These are phyloP conservation scores for Potamarius usumacintae DNA, from an alignment of 2,113 vertebrate genomes.

Conservation along the genomic window DNA sequence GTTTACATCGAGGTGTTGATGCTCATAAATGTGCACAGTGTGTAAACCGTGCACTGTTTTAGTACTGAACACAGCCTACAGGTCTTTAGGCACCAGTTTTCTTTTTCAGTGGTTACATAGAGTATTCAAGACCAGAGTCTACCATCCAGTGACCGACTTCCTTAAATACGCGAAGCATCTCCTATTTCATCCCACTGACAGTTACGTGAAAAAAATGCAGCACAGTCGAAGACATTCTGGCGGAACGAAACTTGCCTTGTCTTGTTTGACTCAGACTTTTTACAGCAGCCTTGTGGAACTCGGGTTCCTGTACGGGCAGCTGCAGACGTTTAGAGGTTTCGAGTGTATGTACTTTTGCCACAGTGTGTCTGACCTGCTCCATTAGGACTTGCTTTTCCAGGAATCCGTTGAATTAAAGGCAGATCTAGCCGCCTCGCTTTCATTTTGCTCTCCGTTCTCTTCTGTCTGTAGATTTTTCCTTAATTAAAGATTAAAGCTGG, in stretches of 20 bases:
- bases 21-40: too few relatives aligned
- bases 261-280: not conserved
- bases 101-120: not conserved
- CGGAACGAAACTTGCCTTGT: not conserved
- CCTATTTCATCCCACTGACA: not conserved
- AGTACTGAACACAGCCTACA: not conserved
- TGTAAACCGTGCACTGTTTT: not conserved
- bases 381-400: constrained; percentile 17
- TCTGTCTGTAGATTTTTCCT: constrained; percentile 19
- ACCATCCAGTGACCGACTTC: not conserved
- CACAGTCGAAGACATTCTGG: not conserved
- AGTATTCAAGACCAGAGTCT: not conserved
- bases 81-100: not conserved
- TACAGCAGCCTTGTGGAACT: not conserved
- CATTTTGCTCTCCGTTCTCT: constrained; percentile 32
- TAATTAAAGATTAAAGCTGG: constrained; percentile 52
- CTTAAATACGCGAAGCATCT: not conserved
- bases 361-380: not conserved
- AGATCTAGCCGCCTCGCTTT: not conserved
- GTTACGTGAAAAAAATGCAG: not conserved
- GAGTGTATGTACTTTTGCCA: not conserved
- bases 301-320: constrained; percentile 19
- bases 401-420: constrained; percentile 28
- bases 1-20: too few relatives aligned
- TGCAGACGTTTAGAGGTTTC: not conserved